Evolutionary conservation across 2,888 invertebrate genomes (phyloP).

Genomic region (Hydrotaea diabolus): DNA sequence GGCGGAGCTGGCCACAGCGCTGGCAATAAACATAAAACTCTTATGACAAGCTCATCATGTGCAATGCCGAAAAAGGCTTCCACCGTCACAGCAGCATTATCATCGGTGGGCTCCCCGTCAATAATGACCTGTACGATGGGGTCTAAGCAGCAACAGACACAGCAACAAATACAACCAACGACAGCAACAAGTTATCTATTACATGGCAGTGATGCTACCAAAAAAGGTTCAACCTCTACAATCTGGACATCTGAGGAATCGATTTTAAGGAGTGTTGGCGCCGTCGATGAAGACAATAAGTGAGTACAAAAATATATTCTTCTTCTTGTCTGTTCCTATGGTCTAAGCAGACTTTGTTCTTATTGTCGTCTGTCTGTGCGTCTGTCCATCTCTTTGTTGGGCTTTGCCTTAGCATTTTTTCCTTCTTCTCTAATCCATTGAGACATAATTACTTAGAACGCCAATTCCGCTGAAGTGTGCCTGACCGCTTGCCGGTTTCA

Average conservation of each 20-base stretch:
- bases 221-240: constrained; percentile 81
- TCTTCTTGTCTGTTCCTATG: constrained; percentile 16
- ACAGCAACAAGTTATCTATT: constrained; percentile 72
- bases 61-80: constrained; percentile 72
- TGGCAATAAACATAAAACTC: constrained; percentile 67
- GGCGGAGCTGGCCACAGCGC: constrained; percentile 34
- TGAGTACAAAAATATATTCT: constrained; percentile 71
- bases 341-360: background rate
- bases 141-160: constrained; percentile 45
- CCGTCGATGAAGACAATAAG: constrained; percentile 81
- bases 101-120: constrained; percentile 64
- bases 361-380: background rate
- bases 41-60: constrained; percentile 68
- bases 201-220: constrained; percentile 77
- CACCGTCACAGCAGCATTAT: constrained; percentile 52
- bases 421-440: constrained; percentile 57
- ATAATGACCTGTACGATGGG: constrained; percentile 53
- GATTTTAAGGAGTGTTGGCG: constrained; percentile 80
- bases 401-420: background rate
- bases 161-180: constrained; percentile 36
- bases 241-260: constrained; percentile 81
- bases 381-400: background rate
- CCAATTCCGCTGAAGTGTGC: constrained; percentile 50
- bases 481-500: too few relatives aligned
- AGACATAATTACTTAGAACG: constrained; percentile 62